phyloP scores from a whole-genome alignment of 2,888 invertebrate species.

The Aspidapion aeneum region DNA sequence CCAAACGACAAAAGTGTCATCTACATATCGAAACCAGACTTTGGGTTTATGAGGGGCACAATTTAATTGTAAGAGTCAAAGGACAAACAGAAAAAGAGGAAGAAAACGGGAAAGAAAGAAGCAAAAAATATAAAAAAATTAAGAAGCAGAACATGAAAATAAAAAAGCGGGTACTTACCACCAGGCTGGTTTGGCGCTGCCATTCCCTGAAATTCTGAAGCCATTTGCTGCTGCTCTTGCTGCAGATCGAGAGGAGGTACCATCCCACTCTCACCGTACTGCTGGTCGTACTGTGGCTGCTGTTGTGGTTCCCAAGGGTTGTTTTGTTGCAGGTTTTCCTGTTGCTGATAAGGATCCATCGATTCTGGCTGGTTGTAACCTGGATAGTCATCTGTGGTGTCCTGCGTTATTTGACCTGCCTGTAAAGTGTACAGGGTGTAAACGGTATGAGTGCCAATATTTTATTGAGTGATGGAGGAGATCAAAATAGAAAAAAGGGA shows the following conservation, averaged over 20 bases:
- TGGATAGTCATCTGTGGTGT: not conserved
- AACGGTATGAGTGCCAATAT: no score
- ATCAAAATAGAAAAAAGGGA: no score
- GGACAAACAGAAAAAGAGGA: no score
- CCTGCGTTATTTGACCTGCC: conserved; percentile 41
- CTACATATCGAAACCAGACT: no score
- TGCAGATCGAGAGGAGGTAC: not conserved
- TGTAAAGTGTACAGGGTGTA: conserved; percentile 28
- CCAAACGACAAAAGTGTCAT: no score
- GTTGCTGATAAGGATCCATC: conserved; percentile 20
- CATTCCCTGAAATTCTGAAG: not conserved
- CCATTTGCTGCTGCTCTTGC: not conserved
- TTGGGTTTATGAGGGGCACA: no score
- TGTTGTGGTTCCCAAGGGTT: conserved; percentile 33
- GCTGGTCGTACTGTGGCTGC: conserved; percentile 31
- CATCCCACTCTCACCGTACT: conserved; percentile 25
- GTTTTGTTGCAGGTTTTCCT: conserved; percentile 24
- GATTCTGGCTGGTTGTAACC: conserved; percentile 16
- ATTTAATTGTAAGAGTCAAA: no score
- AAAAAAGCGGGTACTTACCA: no score
- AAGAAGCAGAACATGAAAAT: no score
- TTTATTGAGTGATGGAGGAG: no score
- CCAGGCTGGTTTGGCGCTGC: not conserved
- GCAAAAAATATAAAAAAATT: no score
- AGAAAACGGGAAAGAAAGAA: no score